These are phyloP conservation scores for Spheniscus humboldti DNA, from an alignment of 2,797 vertebrate genomes.

Conservation along the genomic window DNA sequence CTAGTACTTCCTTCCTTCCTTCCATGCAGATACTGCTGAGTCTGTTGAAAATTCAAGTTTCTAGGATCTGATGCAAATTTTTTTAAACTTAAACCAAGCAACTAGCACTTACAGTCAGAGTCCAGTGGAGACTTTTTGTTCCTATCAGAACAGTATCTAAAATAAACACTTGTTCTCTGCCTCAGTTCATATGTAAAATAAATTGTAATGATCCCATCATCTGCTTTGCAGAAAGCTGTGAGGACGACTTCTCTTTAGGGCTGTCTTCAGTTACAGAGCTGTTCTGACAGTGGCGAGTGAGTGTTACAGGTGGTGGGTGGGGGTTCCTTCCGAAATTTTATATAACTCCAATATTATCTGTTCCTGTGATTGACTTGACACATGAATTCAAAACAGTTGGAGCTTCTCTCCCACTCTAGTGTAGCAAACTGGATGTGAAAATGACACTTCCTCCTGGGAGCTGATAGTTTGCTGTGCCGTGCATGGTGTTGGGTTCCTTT, in stretches of 20 bases:
- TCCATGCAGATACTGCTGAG: background rate
- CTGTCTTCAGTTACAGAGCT: slow-evolving; percentile 62
- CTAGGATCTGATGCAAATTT: background rate
- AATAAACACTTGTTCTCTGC: slow-evolving; percentile 34
- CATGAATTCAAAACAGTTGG: slow-evolving; percentile 59
- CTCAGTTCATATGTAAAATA: slow-evolving; percentile 26
- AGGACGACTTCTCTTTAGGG: slow-evolving; percentile 33
- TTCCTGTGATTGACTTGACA: slow-evolving; percentile 46
- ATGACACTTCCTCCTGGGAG: slow-evolving; percentile 32
- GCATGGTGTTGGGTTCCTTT: slow-evolving; percentile 45
- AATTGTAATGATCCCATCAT: slow-evolving; percentile 51
- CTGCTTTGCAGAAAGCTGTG: slow-evolving; percentile 40
- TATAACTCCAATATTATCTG: background rate
- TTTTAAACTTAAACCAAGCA: background rate
- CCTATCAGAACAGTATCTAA: background rate
- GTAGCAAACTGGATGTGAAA: slow-evolving; percentile 46
- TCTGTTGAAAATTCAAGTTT: background rate
- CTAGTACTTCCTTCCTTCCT: background rate
- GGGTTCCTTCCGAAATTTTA: slow-evolving; percentile 68
- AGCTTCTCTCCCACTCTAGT: slow-evolving; percentile 27
- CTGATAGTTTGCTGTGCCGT: slow-evolving; percentile 26
- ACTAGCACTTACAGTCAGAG: background rate
- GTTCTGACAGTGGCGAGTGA: slow-evolving; percentile 63
- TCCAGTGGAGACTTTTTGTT: background rate
- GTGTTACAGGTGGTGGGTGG: slow-evolving; percentile 64